Percentiles rank a stretch among this genome's conserved stretches.
Evolutionary conservation across 2,888 invertebrate species (phyloP).

Genomic region (Fragum whitleyi): DNA sequence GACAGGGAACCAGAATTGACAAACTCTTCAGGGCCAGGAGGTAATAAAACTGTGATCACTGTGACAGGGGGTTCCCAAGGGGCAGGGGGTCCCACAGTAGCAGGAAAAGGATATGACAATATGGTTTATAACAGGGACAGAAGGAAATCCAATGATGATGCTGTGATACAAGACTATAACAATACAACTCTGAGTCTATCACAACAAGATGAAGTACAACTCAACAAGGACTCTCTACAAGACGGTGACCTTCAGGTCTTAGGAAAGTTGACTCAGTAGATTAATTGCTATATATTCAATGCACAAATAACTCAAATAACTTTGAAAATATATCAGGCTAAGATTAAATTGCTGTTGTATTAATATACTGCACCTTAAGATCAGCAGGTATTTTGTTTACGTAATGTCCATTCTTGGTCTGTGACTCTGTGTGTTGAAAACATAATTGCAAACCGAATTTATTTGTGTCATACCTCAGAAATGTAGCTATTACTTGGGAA

Average conservation of each 20-base stretch:
- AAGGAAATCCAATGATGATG: neutral
- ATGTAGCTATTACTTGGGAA: no score
- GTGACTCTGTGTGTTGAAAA: no score
- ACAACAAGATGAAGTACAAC: constrained; percentile 14
- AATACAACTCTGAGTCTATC: constrained; percentile 10
- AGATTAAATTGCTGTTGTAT: no score
- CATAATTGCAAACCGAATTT: no score
- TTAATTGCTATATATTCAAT: no score
- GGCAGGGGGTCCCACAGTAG: neutral
- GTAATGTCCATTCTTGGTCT: no score
- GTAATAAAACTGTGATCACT: constrained; percentile 18
- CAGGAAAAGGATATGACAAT: constrained; percentile 1
- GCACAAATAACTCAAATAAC: no score
- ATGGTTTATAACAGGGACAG: neutral
- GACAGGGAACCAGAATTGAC: neutral
- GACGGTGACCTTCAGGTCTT: neutral
- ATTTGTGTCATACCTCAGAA: no score
- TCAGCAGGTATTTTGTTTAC: no score
- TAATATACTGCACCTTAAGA: no score
- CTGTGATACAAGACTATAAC: neutral
- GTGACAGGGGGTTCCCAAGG: neutral
- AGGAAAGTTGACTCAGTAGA: neutral
- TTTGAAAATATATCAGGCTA: no score
- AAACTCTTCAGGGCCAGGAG: neutral
- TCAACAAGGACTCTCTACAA: neutral